A percentile compares a stretch with the other conserved stretches of the same genome.
Conservation (phyloP, 2,888 invertebrate species). For the Mythimna ferrago region DNA sequence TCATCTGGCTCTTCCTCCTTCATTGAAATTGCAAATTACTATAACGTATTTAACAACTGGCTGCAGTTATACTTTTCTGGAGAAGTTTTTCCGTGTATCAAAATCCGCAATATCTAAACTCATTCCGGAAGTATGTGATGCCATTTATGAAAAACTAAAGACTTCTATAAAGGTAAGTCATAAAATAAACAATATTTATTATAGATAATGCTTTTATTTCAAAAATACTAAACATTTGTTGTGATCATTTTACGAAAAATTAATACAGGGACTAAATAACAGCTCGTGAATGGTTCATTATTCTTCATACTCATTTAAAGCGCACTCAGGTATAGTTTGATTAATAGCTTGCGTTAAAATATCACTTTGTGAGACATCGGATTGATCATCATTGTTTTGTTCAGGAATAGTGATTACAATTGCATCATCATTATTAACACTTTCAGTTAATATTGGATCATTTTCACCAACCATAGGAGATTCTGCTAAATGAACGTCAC, state of each 20-base stretch:
- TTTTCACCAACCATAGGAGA: constrained; percentile 21
- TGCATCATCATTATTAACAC: constrained; percentile 19
- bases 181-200: constrained; percentile 23
- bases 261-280: constrained; percentile 13
- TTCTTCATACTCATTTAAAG: constrained; percentile 21
- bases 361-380: constrained; percentile 19
- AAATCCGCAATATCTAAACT: constrained; percentile 19
- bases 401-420: constrained; percentile 28
- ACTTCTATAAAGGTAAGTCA: constrained; percentile 21
- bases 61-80: constrained; percentile 19
- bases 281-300: constrained; percentile 18
- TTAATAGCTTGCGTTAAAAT: constrained; percentile 24
- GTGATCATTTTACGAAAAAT: constrained; percentile 3
- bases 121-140: constrained; percentile 22
- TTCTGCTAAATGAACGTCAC: neutral
- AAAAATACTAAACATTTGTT: constrained; percentile 18
- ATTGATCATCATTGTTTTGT: constrained; percentile 11
- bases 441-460: constrained; percentile 16
- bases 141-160: constrained; percentile 22
- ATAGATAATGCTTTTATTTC: constrained; percentile 21
- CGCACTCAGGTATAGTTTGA: constrained; percentile 18
- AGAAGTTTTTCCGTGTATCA: constrained; percentile 21
- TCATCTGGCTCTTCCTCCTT: constrained; percentile 24
- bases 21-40: constrained; percentile 28
- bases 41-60: constrained; percentile 26